A percentile compares a stretch with the other conserved stretches of the same genome.
Evolutionary conservation across 92 coral and sea anemone species (phyloP).

Genomic region (Montipora capitata): DNA sequence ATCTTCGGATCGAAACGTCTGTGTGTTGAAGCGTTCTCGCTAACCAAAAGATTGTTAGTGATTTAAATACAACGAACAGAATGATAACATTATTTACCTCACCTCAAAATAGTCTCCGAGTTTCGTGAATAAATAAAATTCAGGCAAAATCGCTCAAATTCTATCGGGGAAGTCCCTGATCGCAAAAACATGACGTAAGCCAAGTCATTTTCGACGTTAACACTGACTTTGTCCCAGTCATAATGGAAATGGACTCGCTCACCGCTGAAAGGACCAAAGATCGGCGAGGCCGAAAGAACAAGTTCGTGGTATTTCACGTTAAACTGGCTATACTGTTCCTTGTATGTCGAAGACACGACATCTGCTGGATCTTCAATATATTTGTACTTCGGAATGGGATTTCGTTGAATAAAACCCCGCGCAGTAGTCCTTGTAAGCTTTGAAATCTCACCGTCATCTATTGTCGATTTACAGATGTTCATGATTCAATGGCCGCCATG

Average conservation of each 20-base stretch:
- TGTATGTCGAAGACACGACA: constrained; percentile 66
- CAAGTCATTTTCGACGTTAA: constrained; percentile 43
- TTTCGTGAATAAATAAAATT: constrained; percentile 55
- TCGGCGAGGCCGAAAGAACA: constrained; percentile 37
- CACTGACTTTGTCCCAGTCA: constrained; percentile 74
- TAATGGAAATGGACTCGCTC: constrained; percentile 42
- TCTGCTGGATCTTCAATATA: constrained; percentile 83
- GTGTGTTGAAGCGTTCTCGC: no score
- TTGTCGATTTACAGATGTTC: constrained; percentile 32
- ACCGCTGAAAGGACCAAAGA: constrained; percentile 73
- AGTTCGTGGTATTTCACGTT: constrained; percentile 62
- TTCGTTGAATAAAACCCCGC: constrained; percentile 49
- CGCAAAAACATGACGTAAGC: constrained; percentile 75
- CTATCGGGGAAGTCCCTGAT: constrained; percentile 82
- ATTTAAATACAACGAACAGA: no score
- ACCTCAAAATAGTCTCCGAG: constrained; percentile 40
- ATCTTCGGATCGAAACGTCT: no score
- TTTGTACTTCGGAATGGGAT: constrained; percentile 60
- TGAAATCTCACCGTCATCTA: constrained; percentile 42
- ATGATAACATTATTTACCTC: constrained; percentile 12
- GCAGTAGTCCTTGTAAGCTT: constrained; percentile 63
- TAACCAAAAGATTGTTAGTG: no score
- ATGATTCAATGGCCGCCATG: constrained; percentile 5
- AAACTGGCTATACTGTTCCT: constrained; percentile 74
- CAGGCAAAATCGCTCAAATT: constrained; percentile 51